Conservation (phyloP, 2,888 invertebrate genomes). For the Drosophila flavopinicola region DNA sequence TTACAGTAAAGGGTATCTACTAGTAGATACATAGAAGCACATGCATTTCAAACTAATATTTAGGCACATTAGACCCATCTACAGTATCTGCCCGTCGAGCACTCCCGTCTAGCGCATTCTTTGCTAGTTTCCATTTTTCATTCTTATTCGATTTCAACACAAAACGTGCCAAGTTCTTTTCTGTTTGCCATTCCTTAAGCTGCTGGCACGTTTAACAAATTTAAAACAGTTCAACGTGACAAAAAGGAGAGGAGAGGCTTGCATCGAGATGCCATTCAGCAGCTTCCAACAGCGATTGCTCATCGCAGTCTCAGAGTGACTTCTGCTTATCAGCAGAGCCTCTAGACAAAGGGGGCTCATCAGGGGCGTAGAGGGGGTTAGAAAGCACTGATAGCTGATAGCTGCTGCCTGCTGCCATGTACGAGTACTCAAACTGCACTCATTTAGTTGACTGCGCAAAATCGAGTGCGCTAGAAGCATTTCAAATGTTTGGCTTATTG, state of each 20-base stretch:
- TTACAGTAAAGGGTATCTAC: no score
- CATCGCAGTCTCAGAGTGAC: slow-evolving; percentile 9
- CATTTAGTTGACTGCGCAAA: slow-evolving; percentile 24
- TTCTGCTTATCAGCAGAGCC: slow-evolving; percentile 29
- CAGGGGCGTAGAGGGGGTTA: slow-evolving; percentile 9
- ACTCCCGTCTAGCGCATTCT: slow-evolving; percentile 9
- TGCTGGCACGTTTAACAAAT: slow-evolving; percentile 65
- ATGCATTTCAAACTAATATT: no score
- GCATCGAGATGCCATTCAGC: background rate
- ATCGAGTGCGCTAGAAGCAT: slow-evolving; percentile 24
- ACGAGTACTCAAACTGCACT: background rate
- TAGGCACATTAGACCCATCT: background rate
- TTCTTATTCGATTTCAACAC: slow-evolving; percentile 69
- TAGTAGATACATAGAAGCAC: no score
- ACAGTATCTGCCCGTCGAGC: background rate
- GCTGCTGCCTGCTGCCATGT: background rate
- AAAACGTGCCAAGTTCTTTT: slow-evolving; percentile 69
- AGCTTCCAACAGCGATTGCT: slow-evolving; percentile 7
- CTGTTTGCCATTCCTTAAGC: slow-evolving; percentile 36
- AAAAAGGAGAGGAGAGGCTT: slow-evolving; percentile 10
- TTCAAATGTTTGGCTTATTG: slow-evolving; percentile 46
- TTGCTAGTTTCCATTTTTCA: slow-evolving; percentile 25
- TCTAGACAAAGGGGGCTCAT: no score
- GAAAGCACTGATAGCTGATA: slow-evolving; percentile 3
- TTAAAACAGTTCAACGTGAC: slow-evolving; percentile 63